A percentile compares a stretch with the other conserved stretches of the same genome.
These are phyloP conservation scores for Pseudochaenichthys georgianus DNA, from an alignment of 2,797 vertebrate genomes.

Conservation along the genomic window DNA sequence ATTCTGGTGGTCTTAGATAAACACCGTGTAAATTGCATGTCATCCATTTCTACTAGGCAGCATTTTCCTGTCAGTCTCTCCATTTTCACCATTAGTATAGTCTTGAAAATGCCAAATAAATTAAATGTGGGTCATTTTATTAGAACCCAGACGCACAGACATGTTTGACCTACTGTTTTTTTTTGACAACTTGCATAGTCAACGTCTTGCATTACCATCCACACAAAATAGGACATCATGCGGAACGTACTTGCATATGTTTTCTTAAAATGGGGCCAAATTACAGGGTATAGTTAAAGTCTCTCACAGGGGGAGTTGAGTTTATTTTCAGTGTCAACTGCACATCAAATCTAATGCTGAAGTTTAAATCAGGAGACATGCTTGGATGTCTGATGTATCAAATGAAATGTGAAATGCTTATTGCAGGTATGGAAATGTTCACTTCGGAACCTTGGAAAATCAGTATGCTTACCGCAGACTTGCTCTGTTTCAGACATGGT, in stretches of 20 bases:
- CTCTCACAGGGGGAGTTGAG: slow-evolving; percentile 20
- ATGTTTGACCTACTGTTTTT: slow-evolving; percentile 51
- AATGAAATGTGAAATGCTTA: slow-evolving; percentile 46
- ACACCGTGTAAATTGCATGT: not conserved
- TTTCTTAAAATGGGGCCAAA: slow-evolving; percentile 66
- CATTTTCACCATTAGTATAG: not conserved
- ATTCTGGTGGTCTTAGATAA: not conserved
- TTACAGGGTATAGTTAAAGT: slow-evolving; percentile 28
- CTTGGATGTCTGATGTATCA: not conserved
- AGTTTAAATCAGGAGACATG: not conserved
- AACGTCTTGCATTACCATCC: slow-evolving; percentile 32
- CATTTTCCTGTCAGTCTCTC: not conserved
- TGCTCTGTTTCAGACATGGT: slow-evolving; percentile 56
- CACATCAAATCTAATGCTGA: slow-evolving; percentile 15
- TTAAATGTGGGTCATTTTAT: slow-evolving; percentile 27
- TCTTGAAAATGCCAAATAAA: not conserved
- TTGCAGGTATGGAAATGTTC: slow-evolving; percentile 50
- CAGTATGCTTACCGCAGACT: slow-evolving; percentile 49
- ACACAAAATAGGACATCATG: slow-evolving; percentile 71
- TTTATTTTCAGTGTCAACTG: slow-evolving; percentile 31
- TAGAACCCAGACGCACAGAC: slow-evolving; percentile 13
- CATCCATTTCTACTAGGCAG: not conserved
- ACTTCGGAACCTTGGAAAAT: slow-evolving; percentile 43
- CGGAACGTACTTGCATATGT: slow-evolving; percentile 55
- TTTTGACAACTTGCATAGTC: slow-evolving; percentile 37